A percentile compares a stretch with the other conserved stretches of the same genome.
These are phyloP conservation scores for Furcula furcula DNA, from an alignment of 2,888 invertebrate species.

Conservation along the genomic window DNA sequence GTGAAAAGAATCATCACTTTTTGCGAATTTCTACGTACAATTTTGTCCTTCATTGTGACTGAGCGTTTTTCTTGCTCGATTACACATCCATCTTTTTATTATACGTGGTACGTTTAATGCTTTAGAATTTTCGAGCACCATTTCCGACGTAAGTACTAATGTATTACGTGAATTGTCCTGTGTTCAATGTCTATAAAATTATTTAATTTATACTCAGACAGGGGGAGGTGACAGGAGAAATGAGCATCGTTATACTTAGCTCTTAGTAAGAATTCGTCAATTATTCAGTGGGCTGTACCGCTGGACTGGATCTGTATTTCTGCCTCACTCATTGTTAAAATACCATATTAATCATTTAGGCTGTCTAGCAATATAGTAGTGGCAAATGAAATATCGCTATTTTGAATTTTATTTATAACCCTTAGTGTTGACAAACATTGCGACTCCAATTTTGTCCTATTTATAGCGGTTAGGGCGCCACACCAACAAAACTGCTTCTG, in stretches of 20 bases:
- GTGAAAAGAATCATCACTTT: constrained; percentile 73
- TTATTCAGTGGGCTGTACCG: too few relatives aligned
- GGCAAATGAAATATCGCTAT: constrained; percentile 30
- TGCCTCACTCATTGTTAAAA: constrained; percentile 14
- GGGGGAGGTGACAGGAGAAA: too few relatives aligned
- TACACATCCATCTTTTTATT: constrained; percentile 31
- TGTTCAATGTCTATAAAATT: too few relatives aligned
- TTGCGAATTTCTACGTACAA: constrained; percentile 40
- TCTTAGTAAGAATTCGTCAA: too few relatives aligned
- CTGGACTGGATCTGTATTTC: too few relatives aligned
- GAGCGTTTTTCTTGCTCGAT: constrained; percentile 53
- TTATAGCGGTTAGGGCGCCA: constrained; percentile 46
- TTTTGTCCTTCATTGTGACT: constrained; percentile 61
- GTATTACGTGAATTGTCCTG: not conserved
- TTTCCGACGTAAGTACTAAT: constrained; percentile 5
- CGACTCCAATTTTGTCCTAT: constrained; percentile 40
- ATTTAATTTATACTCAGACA: too few relatives aligned
- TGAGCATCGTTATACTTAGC: too few relatives aligned
- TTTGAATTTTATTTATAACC: constrained; percentile 30
- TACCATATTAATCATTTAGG: constrained; percentile 15
- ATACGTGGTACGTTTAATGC: not conserved
- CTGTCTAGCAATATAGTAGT: constrained; percentile 28
- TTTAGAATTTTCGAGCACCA: not conserved
- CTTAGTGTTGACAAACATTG: constrained; percentile 28
- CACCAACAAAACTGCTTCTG: constrained; percentile 42